Evolutionary conservation across 2,888 invertebrate species (phyloP).

Genomic region (Macaria liturata): DNA sequence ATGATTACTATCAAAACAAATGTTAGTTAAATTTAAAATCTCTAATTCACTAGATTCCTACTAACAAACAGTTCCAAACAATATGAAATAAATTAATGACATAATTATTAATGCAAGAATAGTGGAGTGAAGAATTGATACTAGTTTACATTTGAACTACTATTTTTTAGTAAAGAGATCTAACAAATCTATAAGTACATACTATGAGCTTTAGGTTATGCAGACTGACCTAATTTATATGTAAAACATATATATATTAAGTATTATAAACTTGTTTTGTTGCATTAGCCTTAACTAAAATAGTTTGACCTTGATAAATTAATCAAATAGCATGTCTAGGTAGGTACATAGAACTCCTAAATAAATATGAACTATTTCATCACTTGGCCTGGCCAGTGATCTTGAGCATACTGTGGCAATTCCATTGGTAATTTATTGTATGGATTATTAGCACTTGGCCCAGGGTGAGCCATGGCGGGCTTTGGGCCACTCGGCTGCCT

Average conservation of each 20-base stretch:
- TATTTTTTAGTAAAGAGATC: conserved; percentile 25
- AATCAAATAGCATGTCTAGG: too few relatives aligned
- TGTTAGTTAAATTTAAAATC: too few relatives aligned
- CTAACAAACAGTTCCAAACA: too few relatives aligned
- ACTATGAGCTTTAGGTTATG: conserved; percentile 43
- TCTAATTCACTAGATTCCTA: too few relatives aligned
- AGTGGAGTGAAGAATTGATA: too few relatives aligned
- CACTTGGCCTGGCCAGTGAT: conserved; percentile 67
- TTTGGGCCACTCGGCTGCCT: conserved; percentile 83
- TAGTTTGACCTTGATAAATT: conserved; percentile 12
- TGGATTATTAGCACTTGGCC: conserved; percentile 45
- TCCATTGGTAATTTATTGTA: conserved; percentile 74
- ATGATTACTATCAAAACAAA: too few relatives aligned
- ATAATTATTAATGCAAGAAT: too few relatives aligned
- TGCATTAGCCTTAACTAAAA: background rate
- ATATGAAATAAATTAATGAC: too few relatives aligned
- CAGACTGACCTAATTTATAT: background rate
- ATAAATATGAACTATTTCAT: conserved; percentile 16
- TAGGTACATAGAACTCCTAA: conserved; percentile 10
- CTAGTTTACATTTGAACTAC: too few relatives aligned
- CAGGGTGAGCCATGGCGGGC: conserved; percentile 48
- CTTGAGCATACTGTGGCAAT: conserved; percentile 68
- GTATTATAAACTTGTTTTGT: too few relatives aligned
- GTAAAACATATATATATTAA: background rate
- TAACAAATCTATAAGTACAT: conserved; percentile 45